Conservation (phyloP, 2,113 vertebrate species). For the Suncus etruscus region DNA sequence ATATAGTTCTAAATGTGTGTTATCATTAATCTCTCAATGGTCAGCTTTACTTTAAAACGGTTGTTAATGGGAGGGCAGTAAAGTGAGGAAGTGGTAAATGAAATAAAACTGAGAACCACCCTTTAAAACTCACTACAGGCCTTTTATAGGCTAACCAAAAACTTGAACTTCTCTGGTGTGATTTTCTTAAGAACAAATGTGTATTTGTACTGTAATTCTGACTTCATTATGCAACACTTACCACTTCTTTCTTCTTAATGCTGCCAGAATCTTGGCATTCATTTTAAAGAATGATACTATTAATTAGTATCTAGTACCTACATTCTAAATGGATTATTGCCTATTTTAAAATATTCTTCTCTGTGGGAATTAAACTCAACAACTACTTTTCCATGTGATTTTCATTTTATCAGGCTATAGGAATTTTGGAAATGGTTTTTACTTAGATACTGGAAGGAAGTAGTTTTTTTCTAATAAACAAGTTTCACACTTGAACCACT, state of each 20-base stretch:
- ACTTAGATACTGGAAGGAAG: slow-evolving; percentile 71
- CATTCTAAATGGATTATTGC: slow-evolving; percentile 27
- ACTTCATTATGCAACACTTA: not conserved
- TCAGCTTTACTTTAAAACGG: too few species aligned
- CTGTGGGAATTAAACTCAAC: not conserved
- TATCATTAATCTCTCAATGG: too few species aligned
- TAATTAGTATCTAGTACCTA: not conserved
- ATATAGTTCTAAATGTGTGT: too few species aligned
- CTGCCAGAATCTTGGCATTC: slow-evolving; percentile 16
- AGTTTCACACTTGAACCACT: slow-evolving; percentile 75
- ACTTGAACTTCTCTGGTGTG: too few species aligned
- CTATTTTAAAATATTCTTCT: slow-evolving; percentile 46
- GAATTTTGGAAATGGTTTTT: slow-evolving; percentile 76
- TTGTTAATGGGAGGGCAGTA: too few species aligned
- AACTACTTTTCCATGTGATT: slow-evolving; percentile 68
- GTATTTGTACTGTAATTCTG: not conserved
- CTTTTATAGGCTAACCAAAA: too few species aligned
- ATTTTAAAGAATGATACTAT: not conserved
- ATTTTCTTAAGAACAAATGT: not conserved
- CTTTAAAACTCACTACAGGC: too few species aligned
- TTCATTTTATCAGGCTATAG: slow-evolving; percentile 75
- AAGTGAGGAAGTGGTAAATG: too few species aligned
- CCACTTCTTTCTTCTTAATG: slow-evolving; percentile 41
- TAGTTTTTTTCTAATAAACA: slow-evolving; percentile 75
- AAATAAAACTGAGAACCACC: too few species aligned